Percentiles rank a stretch among this genome's conserved stretches.
Conservation (phyloP, 2,113 vertebrate species). For the Aleadryas rufinucha region DNA sequence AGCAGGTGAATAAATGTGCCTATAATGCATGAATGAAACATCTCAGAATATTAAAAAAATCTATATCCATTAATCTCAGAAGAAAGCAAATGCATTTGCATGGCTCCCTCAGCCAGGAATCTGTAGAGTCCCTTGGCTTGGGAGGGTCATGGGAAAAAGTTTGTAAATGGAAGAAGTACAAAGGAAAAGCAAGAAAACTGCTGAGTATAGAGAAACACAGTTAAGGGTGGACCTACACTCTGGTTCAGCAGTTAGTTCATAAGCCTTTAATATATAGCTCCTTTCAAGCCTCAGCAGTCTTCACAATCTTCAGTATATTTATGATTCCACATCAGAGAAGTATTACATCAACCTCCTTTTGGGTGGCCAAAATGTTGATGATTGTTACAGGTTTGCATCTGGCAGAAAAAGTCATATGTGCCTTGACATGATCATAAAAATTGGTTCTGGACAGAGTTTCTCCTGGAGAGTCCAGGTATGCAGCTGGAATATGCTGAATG, state of each 20-base stretch:
- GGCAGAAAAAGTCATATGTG: not conserved
- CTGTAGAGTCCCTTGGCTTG: not conserved
- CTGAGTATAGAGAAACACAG: not conserved
- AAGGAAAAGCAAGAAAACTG: not conserved
- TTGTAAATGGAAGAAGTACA: not conserved
- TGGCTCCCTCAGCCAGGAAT: not conserved
- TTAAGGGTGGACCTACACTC: not conserved
- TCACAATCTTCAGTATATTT: not conserved
- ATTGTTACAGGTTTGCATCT: not conserved
- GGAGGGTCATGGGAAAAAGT: not conserved
- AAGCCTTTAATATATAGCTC: not conserved
- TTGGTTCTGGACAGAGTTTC: not conserved
- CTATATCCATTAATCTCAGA: not conserved
- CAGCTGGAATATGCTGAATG: not conserved
- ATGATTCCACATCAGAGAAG: not conserved
- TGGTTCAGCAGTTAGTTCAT: not conserved
- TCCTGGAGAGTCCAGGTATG: not conserved
- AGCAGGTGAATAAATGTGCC: not conserved
- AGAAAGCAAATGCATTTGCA: not conserved
- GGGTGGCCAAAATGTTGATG: not conserved
- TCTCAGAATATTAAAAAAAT: not conserved
- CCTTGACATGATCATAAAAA: not conserved
- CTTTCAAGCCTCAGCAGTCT: not conserved
- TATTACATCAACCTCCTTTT: not conserved
- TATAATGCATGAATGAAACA: not conserved